A percentile compares a stretch with the other conserved stretches of the same genome.
Conservation (phyloP, 2,888 invertebrate species). For the Latrodectus hesperus region DNA sequence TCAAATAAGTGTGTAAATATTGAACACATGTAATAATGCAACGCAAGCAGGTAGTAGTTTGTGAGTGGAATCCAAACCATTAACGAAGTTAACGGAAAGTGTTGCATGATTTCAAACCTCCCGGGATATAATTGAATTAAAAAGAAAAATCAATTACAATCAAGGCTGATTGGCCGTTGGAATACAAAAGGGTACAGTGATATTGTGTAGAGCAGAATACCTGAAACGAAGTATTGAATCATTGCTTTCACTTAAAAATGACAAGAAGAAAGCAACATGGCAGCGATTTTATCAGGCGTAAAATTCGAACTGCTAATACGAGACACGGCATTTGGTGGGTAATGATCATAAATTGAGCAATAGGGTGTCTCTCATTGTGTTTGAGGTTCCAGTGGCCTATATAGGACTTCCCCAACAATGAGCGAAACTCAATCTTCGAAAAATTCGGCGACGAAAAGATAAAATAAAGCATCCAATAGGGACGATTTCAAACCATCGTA, state of each 20-base stretch:
- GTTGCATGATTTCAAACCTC: no score
- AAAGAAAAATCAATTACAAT: background rate
- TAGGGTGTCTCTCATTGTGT: constrained; percentile 49
- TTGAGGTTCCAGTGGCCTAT: constrained; percentile 61
- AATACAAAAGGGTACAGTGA: background rate
- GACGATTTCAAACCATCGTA: constrained; percentile 37
- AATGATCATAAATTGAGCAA: constrained; percentile 63
- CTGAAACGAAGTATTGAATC: background rate
- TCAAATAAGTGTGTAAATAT: no score
- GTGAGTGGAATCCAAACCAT: no score
- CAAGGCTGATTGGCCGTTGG: background rate
- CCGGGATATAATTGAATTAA: no score
- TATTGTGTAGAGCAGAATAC: no score
- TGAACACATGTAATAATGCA: no score
- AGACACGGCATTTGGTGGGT: constrained; percentile 29
- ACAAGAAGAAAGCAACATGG: no score
- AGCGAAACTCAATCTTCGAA: constrained; percentile 47
- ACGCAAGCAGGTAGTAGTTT: no score
- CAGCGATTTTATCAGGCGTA: constrained; percentile 49
- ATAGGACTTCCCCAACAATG: constrained; percentile 57
- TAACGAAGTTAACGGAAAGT: no score
- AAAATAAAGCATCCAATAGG: constrained; percentile 23
- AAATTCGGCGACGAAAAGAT: constrained; percentile 48
- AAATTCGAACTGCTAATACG: constrained; percentile 47
- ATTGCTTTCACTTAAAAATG: constrained; percentile 5